Evolutionary conservation across 2,888 invertebrate species (phyloP).

Genomic region (Cactoblastis cactorum): DNA sequence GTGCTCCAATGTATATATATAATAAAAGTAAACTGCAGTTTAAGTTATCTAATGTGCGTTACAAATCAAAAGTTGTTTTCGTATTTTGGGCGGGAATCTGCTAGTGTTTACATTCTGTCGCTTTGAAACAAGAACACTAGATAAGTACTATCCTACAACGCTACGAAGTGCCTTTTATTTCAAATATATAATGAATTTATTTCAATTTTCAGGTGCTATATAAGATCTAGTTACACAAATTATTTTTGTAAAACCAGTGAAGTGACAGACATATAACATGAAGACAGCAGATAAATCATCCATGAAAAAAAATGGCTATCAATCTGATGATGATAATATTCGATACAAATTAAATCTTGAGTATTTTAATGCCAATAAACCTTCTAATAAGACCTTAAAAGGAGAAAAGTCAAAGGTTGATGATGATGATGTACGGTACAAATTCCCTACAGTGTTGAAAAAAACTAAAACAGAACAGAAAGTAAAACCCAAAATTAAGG

Average conservation of each 20-base stretch:
- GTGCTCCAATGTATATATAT: background rate
- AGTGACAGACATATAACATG: conserved; percentile 31
- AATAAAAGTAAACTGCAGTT: background rate
- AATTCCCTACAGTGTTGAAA: conserved; percentile 48
- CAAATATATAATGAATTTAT: background rate
- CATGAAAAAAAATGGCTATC: conserved; percentile 51
- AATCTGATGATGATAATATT: conserved; percentile 66
- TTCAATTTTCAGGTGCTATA: conserved; percentile 27
- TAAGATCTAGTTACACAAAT: background rate
- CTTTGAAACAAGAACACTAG: no score
- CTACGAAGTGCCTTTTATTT: no score
- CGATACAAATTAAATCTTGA: conserved; percentile 62
- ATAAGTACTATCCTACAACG: no score
- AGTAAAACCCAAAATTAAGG: conserved; percentile 64
- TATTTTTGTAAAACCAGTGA: background rate
- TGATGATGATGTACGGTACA: conserved; percentile 59
- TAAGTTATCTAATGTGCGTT: background rate
- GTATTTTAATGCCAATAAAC: conserved; percentile 39
- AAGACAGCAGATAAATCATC: conserved; percentile 40
- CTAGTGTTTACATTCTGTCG: background rate
- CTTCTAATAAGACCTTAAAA: conserved; percentile 33
- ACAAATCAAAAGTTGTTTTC: background rate
- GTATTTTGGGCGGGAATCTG: conserved; percentile 52
- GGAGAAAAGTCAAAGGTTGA: conserved; percentile 33
- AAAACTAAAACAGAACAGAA: conserved; percentile 49